Base-by-base conservation (phyloP, 2,797 vertebrate genomes). In the Perodicticus potto region DNA sequence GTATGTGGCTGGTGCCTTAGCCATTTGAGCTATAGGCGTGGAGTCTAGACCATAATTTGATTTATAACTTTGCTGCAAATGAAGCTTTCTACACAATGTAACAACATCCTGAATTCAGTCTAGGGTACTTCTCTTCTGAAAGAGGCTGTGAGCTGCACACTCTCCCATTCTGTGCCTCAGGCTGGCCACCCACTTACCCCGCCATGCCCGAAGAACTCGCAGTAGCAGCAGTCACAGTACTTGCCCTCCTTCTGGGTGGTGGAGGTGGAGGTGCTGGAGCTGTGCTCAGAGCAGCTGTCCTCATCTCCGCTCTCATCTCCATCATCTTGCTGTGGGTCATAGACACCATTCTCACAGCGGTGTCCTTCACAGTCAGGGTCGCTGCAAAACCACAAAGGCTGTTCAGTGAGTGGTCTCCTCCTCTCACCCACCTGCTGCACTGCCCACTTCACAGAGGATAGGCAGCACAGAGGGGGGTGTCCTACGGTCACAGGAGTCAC, bases 201-300 rank as follows among this genome's bases (percentile, higher is more conserved):
- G 97, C 99, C 99, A 1, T 99, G 99, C 37, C 99, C 99, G 88
- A 99, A 99, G 99, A 99, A 99, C 98, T 99, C 99, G 98, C 99
- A 99, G 99, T 99, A 99, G 99, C 99, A 99, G 99, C 99, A 99
- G 98, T 99, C 99, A 97, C 99, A 99, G 99, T 99, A 99, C 98
- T 99, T 99, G 98, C 99, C 99, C 98, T 99, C 99, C 96, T 99
- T 99, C 98, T 99, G 99, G 97, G 99, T 99, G 97, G 99, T 99
- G 98, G 99, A 99, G 37, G 99, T 99, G 95, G 99, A 99, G 93
- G 99, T 99, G 98, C 99, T 99, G 78, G 99, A 99, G 98, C 99
- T 99, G 91, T 99, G 99, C 97, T 99, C 99, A 0, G 99, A 99
- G 98, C 99, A 99, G 98, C 99, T 99, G 97, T 99, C 99, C 97